phyloP scores from a whole-genome alignment of 64 coral and sea anemone species.

The Pocillopora verrucosa region DNA sequence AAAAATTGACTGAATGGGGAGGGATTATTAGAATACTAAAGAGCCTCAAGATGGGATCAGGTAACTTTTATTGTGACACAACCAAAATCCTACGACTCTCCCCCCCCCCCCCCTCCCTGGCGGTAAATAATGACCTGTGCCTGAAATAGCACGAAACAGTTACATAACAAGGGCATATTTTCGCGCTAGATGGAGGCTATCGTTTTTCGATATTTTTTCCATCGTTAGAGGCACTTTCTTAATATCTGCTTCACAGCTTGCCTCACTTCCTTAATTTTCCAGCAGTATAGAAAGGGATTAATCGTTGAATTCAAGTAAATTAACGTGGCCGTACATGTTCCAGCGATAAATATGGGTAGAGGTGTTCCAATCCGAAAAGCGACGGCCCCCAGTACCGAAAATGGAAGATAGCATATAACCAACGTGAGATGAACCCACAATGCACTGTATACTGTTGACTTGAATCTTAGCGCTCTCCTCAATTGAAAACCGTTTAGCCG shows the following conservation, averaged over 20 bases:
- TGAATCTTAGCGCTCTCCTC: not conserved
- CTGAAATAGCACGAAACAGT: too few relatives aligned
- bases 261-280: conserved; percentile 15
- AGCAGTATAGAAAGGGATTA: conserved; percentile 4
- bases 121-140: too few relatives aligned
- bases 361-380: not conserved
- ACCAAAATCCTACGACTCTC: too few relatives aligned
- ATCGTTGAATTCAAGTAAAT: conserved; percentile 12
- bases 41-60: too few relatives aligned
- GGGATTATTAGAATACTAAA: too few relatives aligned
- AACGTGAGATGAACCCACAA: not conserved
- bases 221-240: not conserved
- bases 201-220: conserved; percentile 27
- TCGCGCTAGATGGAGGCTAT: not conserved
- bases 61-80: too few relatives aligned
- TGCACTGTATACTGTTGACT: not conserved
- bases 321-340: not conserved
- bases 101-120: too few relatives aligned
- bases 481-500: not conserved
- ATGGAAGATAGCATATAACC: not conserved
- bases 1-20: too few relatives aligned
- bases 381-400: not conserved
- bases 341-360: not conserved
- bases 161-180: too few relatives aligned
- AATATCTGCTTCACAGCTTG: not conserved